Conservation (phyloP, 2,888 invertebrate species). For the Trichacis sp. region DNA sequence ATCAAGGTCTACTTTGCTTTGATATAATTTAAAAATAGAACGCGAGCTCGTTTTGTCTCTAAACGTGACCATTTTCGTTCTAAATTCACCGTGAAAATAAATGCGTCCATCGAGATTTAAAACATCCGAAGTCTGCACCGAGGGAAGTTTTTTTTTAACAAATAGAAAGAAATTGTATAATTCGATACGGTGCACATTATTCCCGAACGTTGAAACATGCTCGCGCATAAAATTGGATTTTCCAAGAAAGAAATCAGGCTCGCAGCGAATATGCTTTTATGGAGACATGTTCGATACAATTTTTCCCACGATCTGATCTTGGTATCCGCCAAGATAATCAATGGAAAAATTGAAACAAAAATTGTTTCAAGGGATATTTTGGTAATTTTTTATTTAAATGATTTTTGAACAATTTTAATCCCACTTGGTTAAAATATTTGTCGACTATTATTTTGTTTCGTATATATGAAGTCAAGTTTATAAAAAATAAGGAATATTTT, state of each 20-base stretch:
- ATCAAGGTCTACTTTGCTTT: background rate
- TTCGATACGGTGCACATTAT: conserved; percentile 40
- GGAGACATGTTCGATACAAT: conserved; percentile 62
- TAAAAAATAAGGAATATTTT: no score
- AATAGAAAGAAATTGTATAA: conserved; percentile 11
- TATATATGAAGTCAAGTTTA: no score
- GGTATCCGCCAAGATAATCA: no score
- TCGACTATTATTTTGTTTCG: no score
- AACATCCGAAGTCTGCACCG: no score
- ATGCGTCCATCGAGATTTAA: background rate
- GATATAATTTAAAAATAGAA: background rate
- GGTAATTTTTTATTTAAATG: no score
- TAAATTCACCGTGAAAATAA: background rate
- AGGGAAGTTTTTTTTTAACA: no score
- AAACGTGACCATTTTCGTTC: background rate
- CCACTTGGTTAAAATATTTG: no score
- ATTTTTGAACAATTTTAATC: no score
- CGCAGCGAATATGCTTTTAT: no score
- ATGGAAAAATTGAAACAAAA: no score
- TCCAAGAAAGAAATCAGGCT: conserved; percentile 55
- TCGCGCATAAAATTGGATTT: conserved; percentile 56
- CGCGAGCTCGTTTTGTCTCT: background rate
- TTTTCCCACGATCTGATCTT: conserved; percentile 61
- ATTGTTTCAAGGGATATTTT: no score
- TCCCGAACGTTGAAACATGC: conserved; percentile 50